Evolutionary conservation across 2,113 vertebrate genomes (phyloP).

Genomic region (Ptychochromis oligacanthus): DNA sequence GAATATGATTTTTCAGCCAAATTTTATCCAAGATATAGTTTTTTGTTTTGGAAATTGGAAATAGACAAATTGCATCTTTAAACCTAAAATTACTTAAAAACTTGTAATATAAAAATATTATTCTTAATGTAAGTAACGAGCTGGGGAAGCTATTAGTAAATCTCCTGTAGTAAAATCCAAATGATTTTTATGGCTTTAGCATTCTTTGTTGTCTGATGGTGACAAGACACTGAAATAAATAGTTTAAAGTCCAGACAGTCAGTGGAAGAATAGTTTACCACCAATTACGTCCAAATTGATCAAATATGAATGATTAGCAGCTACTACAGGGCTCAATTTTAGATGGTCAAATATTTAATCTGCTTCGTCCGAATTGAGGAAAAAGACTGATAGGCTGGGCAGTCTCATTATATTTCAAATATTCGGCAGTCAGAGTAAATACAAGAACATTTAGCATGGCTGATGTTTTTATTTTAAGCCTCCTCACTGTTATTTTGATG

Average conservation of each 20-base stretch:
- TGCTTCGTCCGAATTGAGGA: background rate
- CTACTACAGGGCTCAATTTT: background rate
- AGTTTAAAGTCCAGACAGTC: background rate
- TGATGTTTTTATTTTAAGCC: background rate
- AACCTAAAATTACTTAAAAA: background rate
- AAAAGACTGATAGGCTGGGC: background rate
- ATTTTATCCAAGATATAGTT: too few relatives aligned
- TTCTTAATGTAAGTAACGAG: background rate
- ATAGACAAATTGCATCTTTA: background rate
- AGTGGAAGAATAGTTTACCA: background rate
- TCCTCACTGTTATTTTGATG: background rate
- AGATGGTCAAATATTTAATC: constrained; percentile 4
- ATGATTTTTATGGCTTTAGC: too few relatives aligned
- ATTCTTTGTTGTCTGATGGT: background rate
- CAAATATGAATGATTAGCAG: constrained; percentile 3
- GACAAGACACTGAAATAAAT: background rate
- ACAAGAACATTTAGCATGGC: background rate
- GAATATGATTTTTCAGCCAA: too few relatives aligned
- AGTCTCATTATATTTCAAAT: background rate
- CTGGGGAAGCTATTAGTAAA: rapidly evolving
- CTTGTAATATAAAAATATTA: too few relatives aligned
- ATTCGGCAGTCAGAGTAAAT: background rate
- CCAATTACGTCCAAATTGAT: background rate
- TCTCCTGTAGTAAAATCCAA: rapidly evolving
- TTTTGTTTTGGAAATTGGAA: background rate